phyloP scores from a whole-genome alignment of 2,113 vertebrate genomes.

The Deroptyus accipitrinus region DNA sequence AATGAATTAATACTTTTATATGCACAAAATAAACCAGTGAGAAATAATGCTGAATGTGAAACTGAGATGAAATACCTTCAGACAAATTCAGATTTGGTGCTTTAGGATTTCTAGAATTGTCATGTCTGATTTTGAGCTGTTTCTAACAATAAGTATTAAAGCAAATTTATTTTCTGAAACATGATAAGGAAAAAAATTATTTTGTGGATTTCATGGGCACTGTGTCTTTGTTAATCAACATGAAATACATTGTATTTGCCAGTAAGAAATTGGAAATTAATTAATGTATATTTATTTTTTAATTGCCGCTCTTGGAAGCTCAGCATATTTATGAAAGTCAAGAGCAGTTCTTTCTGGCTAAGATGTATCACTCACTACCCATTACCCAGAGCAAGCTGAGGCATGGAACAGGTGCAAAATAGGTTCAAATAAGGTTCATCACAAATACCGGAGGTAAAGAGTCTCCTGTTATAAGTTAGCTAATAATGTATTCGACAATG shows the following conservation, averaged over 20 bases:
- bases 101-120: slow-evolving; percentile 5
- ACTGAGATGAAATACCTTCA: background rate
- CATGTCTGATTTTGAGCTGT: background rate
- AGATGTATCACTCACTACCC: background rate
- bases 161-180: background rate
- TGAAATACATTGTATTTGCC: background rate
- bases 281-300: background rate
- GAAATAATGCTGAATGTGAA: slow-evolving; percentile 3
- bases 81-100: background rate
- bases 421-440: background rate
- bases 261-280: slow-evolving; percentile 13
- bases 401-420: background rate
- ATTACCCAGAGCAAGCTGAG: background rate
- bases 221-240: background rate
- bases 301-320: slow-evolving; percentile 5
- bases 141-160: slow-evolving; percentile 1
- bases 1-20: background rate
- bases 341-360: background rate
- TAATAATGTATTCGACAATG: slow-evolving; percentile 2
- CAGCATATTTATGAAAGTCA: background rate
- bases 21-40: background rate
- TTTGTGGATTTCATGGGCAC: background rate
- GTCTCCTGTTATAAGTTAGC: background rate
- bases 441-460: background rate
- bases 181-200: background rate